These are phyloP conservation scores for Trimorus sp. DNA, from an alignment of 2,888 invertebrate genomes.

Conservation along the genomic window DNA sequence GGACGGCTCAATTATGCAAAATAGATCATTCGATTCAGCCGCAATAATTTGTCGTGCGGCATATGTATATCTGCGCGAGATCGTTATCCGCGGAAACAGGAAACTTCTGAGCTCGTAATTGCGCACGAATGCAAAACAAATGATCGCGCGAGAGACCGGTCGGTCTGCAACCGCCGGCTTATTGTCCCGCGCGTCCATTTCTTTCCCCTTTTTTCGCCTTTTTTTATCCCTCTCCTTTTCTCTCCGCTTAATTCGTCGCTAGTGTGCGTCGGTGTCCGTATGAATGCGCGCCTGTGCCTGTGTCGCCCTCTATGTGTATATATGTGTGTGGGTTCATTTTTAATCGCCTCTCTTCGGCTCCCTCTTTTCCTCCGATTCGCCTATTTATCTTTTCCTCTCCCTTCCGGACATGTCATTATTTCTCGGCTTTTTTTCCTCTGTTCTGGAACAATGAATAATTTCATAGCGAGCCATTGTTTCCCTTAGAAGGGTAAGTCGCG, in stretches of 20 bases:
- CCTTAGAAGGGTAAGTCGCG: constrained; percentile 70
- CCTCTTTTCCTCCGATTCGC: constrained; percentile 59
- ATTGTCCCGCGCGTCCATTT: constrained; percentile 73
- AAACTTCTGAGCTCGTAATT: constrained; percentile 62
- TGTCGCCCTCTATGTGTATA: neutral
- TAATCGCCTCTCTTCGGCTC: constrained; percentile 58
- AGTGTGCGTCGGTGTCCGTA: constrained; percentile 4
- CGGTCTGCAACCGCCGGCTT: constrained; percentile 67
- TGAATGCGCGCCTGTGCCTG: neutral
- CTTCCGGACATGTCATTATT: constrained; percentile 73
- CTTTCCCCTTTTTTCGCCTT: constrained; percentile 51
- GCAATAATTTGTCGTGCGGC: constrained; percentile 62
- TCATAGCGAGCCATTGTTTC: constrained; percentile 75
- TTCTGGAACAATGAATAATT: constrained; percentile 76
- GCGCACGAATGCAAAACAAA: constrained; percentile 72
- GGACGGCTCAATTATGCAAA: constrained; percentile 63
- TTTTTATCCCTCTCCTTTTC: constrained; percentile 8
- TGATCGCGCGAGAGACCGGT: constrained; percentile 72
- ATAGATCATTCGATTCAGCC: constrained; percentile 49
- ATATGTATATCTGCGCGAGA: constrained; percentile 60
- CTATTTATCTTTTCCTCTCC: constrained; percentile 66
- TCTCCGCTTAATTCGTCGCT: constrained; percentile 17
- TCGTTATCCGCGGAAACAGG: constrained; percentile 67
- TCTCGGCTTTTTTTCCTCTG: constrained; percentile 69
- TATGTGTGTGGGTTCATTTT: constrained; percentile 43